phyloP scores from a whole-genome alignment of 1,140 invertebrate genomes.

The Colletes gigas region DNA sequence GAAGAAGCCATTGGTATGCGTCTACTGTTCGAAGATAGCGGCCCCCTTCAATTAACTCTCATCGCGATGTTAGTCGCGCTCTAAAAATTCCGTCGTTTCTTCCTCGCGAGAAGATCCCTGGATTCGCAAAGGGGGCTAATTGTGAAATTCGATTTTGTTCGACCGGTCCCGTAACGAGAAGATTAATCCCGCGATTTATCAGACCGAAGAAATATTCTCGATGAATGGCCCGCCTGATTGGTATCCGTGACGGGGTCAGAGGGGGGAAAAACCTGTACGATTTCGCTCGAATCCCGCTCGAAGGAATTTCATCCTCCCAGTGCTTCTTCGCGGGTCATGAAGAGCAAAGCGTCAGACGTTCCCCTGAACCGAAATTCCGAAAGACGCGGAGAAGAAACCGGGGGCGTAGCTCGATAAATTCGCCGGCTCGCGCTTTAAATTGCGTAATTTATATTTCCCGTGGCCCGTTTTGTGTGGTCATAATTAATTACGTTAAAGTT shows the following conservation, averaged over 20 bases:
- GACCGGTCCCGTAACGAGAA: conserved; percentile 23
- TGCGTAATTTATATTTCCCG: conserved; percentile 65
- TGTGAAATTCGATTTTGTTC: conserved; percentile 44
- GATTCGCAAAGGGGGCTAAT: conserved; percentile 30
- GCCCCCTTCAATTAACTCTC: conserved; percentile 37
- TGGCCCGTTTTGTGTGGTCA: conserved; percentile 48
- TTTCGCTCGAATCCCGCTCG: conserved; percentile 8
- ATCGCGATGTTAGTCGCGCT: conserved; percentile 17
- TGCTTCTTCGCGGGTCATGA: neutral
- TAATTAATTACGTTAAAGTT: conserved; percentile 65
- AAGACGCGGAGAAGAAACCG: neutral
- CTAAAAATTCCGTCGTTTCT: conserved; percentile 12
- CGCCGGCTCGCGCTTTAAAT: conserved; percentile 61
- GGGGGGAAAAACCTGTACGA: neutral
- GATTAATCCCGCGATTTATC: conserved; percentile 24
- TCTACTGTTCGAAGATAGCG: conserved; percentile 14
- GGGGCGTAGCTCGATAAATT: conserved; percentile 50
- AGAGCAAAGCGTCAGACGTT: neutral
- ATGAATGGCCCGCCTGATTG: conserved; percentile 5
- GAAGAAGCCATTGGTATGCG: conserved; percentile 34
- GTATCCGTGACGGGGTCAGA: neutral
- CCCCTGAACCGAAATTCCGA: conserved; percentile 28
- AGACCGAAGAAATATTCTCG: conserved; percentile 21
- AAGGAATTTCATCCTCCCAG: conserved; percentile 10
- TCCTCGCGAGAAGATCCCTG: neutral